Evolutionary conservation across 1,140 invertebrate species (phyloP).

Genomic region (Hylaeus volcanicus): DNA sequence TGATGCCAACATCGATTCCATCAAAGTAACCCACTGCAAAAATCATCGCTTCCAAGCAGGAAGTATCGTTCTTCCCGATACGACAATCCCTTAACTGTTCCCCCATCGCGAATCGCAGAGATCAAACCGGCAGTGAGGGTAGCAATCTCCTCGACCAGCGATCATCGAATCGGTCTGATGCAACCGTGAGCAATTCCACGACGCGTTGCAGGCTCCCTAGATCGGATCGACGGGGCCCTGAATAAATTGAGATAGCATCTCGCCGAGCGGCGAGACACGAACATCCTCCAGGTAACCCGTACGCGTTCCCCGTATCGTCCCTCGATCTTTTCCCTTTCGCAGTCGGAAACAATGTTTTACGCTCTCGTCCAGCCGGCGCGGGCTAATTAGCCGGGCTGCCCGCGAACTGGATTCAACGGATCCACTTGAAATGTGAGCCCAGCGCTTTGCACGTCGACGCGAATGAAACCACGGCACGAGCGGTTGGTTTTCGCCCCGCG

Average conservation of each 20-base stretch:
- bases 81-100: too few species aligned
- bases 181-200: conserved; percentile 8
- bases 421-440: too few species aligned
- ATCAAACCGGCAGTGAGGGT: too few species aligned
- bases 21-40: too few species aligned
- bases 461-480: too few species aligned
- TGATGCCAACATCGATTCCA: too few species aligned
- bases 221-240: conserved; percentile 42
- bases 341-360: conserved; percentile 62
- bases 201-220: conserved; percentile 6
- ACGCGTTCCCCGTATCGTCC: conserved; percentile 24
- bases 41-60: too few species aligned
- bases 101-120: too few species aligned
- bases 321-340: conserved; percentile 58
- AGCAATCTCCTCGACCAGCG: background rate
- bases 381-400: conserved; percentile 52
- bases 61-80: too few species aligned
- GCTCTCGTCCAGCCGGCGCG: conserved; percentile 37
- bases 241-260: conserved; percentile 63
- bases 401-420: conserved; percentile 20
- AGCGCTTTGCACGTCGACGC: too few species aligned
- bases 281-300: conserved; percentile 40
- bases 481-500: too few species aligned
- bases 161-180: conserved; percentile 4
- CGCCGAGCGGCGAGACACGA: conserved; percentile 16